Evolutionary conservation across 2,113 vertebrate genomes (phyloP), one percentile per base, ranked within the genome.

Genomic region (Oryzias woworae): DNA sequence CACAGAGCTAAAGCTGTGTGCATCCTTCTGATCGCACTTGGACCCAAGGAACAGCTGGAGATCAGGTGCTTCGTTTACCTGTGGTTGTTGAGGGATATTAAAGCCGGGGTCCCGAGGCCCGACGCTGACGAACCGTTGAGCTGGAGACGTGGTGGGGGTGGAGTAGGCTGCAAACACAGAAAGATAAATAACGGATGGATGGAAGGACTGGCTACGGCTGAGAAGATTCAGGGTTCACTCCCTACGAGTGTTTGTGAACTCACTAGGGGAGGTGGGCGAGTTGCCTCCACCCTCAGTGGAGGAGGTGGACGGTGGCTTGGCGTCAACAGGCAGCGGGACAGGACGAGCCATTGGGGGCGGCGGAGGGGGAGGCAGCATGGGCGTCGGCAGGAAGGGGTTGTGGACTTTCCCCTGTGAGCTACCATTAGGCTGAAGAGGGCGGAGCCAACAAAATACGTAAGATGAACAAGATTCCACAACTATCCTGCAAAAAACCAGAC

Each of bases 41-140:
- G 16, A 48, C 24, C 24, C 45, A 12, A 2, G 45, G 44, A 36
- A 36, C 50, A 61, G 57, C 66, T 28, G 15, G 48, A 56, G 20
- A 14, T 36, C 15, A 48, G 31, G 5, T 22, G 20, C 36, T 51
- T 49, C 20, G 26, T 16, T 59, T 93, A 99, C 97, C 97, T 99
- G 97, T 91, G 96, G 97, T 92, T 99, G 97, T 94, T 99, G 97
- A 92, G 96, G 97, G 93, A 98, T 98, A 95, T 99, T 98, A 94
- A 98, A 98, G 94, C 95, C 94, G 87, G 96, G 95, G 92, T 98
- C 96, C 94, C 96, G 92, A 89, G 97, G 96, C 92, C 96, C 97
- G 86, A 98, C 97, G 88, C 96, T 99, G 94, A 99, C 96, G 89
- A 99, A 99, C 92, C 96, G 92, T 92, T 99, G 98, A 91, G 96